A percentile compares a stretch with the other conserved stretches of the same genome.
These are phyloP conservation scores for Grapholita molesta DNA, from an alignment of 1,140 invertebrate genomes.

Conservation along the genomic window DNA sequence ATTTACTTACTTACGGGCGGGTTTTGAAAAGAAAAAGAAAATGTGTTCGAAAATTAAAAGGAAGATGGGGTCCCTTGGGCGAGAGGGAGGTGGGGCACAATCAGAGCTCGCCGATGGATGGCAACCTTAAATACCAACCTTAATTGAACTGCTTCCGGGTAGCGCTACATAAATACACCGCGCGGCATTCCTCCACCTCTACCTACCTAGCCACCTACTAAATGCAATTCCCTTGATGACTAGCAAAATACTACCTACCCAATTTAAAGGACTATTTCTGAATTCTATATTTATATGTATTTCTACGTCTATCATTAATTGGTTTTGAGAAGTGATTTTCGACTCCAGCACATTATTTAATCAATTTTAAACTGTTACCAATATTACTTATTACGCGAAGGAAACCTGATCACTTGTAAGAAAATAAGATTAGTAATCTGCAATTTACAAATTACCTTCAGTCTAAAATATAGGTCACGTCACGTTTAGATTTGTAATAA, in stretches of 20 bases:
- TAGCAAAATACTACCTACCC: slow-evolving; percentile 2
- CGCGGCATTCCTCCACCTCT: slow-evolving; percentile 56
- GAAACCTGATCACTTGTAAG: no score
- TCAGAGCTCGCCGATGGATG: slow-evolving; percentile 64
- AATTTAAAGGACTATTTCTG: slow-evolving; percentile 12
- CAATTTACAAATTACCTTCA: no score
- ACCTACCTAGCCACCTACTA: slow-evolving; percentile 42
- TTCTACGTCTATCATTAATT: not conserved
- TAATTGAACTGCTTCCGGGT: slow-evolving; percentile 72
- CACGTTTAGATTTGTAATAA: no score
- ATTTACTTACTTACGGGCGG: slow-evolving; percentile 14
- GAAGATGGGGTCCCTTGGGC: slow-evolving; percentile 52
- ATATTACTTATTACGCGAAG: no score
- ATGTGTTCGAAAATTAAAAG: slow-evolving; percentile 75
- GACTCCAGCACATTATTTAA: not conserved
- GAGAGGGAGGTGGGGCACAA: slow-evolving; percentile 50
- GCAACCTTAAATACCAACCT: slow-evolving; percentile 74
- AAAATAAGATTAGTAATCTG: no score
- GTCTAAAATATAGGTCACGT: no score
- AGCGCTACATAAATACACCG: slow-evolving; percentile 62
- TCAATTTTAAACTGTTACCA: no score
- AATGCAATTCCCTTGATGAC: slow-evolving; percentile 19
- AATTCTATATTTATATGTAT: not conserved
- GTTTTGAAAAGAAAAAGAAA: slow-evolving; percentile 29
- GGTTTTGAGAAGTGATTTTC: not conserved